Evolutionary conservation across 2,888 invertebrate species (phyloP), one percentile per base, ranked within the genome.

Genomic region (Drosophila multiciliata): DNA sequence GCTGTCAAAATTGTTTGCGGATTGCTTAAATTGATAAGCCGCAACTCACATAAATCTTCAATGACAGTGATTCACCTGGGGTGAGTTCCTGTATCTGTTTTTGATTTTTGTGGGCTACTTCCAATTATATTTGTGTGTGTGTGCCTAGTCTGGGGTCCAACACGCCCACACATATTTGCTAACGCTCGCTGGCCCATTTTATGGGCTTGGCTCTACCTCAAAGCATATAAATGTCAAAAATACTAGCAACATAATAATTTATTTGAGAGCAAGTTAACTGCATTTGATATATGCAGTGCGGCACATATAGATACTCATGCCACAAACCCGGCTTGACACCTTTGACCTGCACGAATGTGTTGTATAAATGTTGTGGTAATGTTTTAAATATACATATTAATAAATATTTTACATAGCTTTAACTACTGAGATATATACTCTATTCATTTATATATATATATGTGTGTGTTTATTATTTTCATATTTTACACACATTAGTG

Each of bases 211-310:
- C 54, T 20, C 48, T 49, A 64, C 75, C 75, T 67, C 59, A 77
- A 72, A 75, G 68, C 70, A 73, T 78, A 83, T 87, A 84, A 84
- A 82, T 84, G 87, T 84, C 84, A 87, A 70, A 87, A 70, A 66
- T 63, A 66, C 87, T 82, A 55, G 65, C 62, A 67, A 35, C 72
- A 69, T 72, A 70, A 80, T 84, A 84, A 84, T 80, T 87, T 67
- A 84, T 76, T 67, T 53, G 61, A 49, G 62, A 66, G 69, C 75
- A 62, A 15, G 2, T 66, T 20, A 42, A 49, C 67, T 76, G 68
- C 72, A 59, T 66, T 75, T 78, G 78, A 71, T 68, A 50, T 68
- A 65, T 66, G 54, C 57, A 49, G 52, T 54, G 32, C 9, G 23
- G 36, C 45, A 29, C 58, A 1, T 23, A 40, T 23, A 32, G 35